Evolutionary conservation across 1,140 invertebrate genomes (phyloP).

Genomic region (Trachymyrmex cornetzi): DNA sequence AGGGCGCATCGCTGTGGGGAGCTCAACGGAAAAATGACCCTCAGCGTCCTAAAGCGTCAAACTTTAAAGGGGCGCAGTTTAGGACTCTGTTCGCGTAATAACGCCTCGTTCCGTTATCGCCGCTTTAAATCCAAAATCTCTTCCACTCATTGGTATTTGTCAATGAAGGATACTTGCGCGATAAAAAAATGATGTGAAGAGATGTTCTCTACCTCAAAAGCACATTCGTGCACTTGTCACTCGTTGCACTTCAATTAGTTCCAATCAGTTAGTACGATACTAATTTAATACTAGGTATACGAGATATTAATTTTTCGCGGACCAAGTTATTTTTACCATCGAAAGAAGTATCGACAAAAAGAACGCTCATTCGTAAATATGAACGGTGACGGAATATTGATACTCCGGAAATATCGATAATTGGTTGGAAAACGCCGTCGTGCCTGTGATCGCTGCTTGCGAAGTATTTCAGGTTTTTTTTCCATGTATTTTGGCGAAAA

Average conservation of each 20-base stretch:
- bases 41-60: slow-evolving; percentile 49
- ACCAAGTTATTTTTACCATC: neutral
- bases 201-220: neutral
- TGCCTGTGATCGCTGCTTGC: neutral
- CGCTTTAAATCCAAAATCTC: slow-evolving; percentile 67
- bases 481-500: neutral
- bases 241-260: slow-evolving; percentile 1
- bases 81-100: slow-evolving; percentile 64
- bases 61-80: slow-evolving; percentile 59
- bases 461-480: neutral
- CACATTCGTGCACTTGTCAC: neutral
- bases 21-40: slow-evolving; percentile 56
- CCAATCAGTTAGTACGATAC: neutral
- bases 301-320: neutral
- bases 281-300: slow-evolving; percentile 12
- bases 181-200: neutral
- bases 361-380: neutral
- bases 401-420: slow-evolving; percentile 19
- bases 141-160: neutral
- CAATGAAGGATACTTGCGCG: neutral
- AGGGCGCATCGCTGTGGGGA: slow-evolving; percentile 45
- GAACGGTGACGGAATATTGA: slow-evolving; percentile 1
- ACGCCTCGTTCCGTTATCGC: slow-evolving; percentile 54
- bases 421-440: neutral
- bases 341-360: neutral